These are phyloP conservation scores for Psittacula cyanocephala DNA, from an alignment of 2,113 vertebrate species.

Conservation along the genomic window DNA sequence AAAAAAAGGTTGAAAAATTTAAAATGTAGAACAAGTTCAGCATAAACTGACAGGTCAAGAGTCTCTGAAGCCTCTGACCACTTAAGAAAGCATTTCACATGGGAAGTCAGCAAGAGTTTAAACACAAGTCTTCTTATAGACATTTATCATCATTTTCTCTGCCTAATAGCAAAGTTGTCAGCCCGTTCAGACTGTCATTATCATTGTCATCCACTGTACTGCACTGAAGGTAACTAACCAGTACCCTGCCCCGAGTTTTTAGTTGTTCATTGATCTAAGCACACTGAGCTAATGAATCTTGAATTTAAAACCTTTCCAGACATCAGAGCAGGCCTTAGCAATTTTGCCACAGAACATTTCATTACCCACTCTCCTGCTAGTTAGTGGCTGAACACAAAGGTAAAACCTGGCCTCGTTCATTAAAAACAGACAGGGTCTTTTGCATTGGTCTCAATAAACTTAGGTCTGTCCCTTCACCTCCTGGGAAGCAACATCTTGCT, in stretches of 20 bases:
- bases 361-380: neutral
- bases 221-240: neutral
- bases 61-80: neutral
- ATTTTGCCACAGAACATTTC: neutral
- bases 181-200: neutral
- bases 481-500: neutral
- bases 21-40: neutral
- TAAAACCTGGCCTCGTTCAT: neutral
- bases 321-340: neutral
- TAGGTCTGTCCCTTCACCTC: neutral
- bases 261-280: neutral
- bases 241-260: neutral
- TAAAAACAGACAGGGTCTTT: neutral
- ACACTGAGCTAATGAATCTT: neutral
- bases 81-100: neutral
- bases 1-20: neutral
- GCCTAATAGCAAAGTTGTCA: neutral
- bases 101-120: neutral
- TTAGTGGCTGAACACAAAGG: neutral
- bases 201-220: neutral
- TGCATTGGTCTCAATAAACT: neutral
- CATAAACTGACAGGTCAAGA: neutral
- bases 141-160: constrained; percentile 7
- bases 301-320: neutral
- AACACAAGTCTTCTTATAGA: neutral